phyloP scores from a whole-genome alignment of 2,113 vertebrate genomes.

The Caranx ignobilis region DNA sequence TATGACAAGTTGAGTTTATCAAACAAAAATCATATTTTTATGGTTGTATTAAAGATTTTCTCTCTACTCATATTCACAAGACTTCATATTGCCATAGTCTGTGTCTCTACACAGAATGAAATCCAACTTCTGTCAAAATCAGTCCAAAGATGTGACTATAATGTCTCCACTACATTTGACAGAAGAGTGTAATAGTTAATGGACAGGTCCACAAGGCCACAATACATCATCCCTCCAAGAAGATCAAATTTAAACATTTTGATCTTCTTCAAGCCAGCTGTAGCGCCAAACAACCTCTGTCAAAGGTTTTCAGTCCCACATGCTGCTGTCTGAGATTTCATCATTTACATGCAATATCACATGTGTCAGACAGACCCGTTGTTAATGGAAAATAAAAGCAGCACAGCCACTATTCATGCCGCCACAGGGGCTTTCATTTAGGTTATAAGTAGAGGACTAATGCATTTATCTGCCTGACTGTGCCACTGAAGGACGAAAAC shows the following conservation, averaged over 20 bases:
- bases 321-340: background rate
- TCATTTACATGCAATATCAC: background rate
- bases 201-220: background rate
- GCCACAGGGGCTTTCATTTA: conserved; percentile 37
- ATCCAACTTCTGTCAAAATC: background rate
- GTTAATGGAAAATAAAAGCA: conserved; percentile 61
- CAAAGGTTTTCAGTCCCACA: background rate
- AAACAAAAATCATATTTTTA: background rate
- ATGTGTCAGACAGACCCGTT: conserved; percentile 16
- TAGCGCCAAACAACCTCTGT: background rate
- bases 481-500: conserved; percentile 6
- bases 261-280: conserved; percentile 30
- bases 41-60: background rate
- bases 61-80: background rate
- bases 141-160: background rate
- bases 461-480: conserved; percentile 33
- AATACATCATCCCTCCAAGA: conserved; percentile 49
- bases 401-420: conserved; percentile 35
- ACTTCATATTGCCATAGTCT: background rate
- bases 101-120: background rate
- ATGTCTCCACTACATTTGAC: background rate
- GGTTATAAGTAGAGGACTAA: conserved; percentile 41
- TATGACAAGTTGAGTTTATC: no score
- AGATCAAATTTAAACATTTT: conserved; percentile 29
- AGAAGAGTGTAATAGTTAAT: background rate